A percentile compares a stretch with the other conserved stretches of the same genome.
Conservation (phyloP, 2,888 invertebrate species). For the Dione juno region DNA sequence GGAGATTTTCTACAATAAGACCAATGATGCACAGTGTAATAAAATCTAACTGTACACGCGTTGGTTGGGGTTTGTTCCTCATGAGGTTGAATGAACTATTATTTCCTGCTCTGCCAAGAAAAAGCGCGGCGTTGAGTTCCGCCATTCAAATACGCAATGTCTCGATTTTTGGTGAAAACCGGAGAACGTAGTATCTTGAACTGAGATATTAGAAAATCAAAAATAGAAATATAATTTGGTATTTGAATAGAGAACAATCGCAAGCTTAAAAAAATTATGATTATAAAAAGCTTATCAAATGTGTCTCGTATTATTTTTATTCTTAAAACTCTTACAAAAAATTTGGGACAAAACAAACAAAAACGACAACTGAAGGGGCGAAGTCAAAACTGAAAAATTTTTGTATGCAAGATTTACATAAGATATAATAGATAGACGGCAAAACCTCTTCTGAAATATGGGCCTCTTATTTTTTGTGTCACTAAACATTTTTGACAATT, state of each 20-base stretch:
- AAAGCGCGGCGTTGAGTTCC: background rate
- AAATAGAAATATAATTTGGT: background rate
- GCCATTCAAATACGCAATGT: background rate
- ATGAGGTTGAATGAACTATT: background rate
- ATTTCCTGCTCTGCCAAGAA: background rate
- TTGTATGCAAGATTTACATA: conserved; percentile 15
- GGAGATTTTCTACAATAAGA: no score
- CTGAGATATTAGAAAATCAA: no score
- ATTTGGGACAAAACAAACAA: conserved; percentile 1
- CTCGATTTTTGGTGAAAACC: background rate
- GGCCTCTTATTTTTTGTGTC: background rate
- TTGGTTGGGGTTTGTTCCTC: no score
- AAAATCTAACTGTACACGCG: no score
- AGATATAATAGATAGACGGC: background rate
- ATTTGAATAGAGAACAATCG: background rate
- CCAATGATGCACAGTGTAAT: background rate
- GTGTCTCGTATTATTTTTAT: background rate
- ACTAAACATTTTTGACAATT: background rate
- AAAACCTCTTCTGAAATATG: background rate
- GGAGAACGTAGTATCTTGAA: background rate
- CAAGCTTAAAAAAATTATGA: background rate
- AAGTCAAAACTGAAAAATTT: conserved; percentile 1
- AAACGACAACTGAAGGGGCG: conserved; percentile 7
- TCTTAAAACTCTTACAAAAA: conserved; percentile 18
- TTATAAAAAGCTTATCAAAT: background rate